phyloP scores from a whole-genome alignment of 2,888 invertebrate species.

The Euclidia mi region DNA sequence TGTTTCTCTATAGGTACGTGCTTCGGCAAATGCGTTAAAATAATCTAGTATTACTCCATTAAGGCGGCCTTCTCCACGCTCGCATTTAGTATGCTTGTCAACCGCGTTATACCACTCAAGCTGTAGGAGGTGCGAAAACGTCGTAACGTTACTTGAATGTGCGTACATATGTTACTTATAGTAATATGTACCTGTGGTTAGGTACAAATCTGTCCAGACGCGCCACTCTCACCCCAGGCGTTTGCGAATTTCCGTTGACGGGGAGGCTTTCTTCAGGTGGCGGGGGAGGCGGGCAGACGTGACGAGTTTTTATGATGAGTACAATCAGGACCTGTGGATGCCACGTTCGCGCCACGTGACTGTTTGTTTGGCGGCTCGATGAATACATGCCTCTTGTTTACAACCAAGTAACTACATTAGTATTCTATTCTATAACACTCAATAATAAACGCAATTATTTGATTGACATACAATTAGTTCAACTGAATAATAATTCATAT shows the following conservation, averaged over 20 bases:
- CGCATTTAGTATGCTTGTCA: conserved; percentile 55
- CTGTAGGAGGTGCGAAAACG: conserved; percentile 31
- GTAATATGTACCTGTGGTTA: conserved; percentile 22
- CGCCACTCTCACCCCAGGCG: conserved; percentile 42
- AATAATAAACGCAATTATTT: conserved; percentile 1
- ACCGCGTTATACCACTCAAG: conserved; percentile 27
- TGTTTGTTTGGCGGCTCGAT: conserved; percentile 64
- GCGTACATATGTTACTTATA: neutral
- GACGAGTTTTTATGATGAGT: conserved; percentile 80
- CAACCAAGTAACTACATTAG: conserved; percentile 18
- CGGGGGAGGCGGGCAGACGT: conserved; percentile 65
- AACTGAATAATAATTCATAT: too few relatives aligned
- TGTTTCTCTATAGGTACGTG: conserved; percentile 17
- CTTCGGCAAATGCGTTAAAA: conserved; percentile 29
- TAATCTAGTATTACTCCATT: conserved; percentile 30
- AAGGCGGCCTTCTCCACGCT: conserved; percentile 34
- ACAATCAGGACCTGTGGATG: conserved; percentile 76
- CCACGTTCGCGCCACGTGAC: conserved; percentile 67
- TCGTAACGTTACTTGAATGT: conserved; percentile 17
- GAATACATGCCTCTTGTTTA: conserved; percentile 61
- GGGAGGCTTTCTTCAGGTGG: conserved; percentile 59
- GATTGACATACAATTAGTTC: neutral
- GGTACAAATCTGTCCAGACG: conserved; percentile 36
- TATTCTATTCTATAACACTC: neutral
- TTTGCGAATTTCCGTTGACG: conserved; percentile 54